Evolutionary conservation across 2,797 vertebrate species (phyloP), one percentile per base, ranked within the genome.

Genomic region (Propithecus perrieri): DNA sequence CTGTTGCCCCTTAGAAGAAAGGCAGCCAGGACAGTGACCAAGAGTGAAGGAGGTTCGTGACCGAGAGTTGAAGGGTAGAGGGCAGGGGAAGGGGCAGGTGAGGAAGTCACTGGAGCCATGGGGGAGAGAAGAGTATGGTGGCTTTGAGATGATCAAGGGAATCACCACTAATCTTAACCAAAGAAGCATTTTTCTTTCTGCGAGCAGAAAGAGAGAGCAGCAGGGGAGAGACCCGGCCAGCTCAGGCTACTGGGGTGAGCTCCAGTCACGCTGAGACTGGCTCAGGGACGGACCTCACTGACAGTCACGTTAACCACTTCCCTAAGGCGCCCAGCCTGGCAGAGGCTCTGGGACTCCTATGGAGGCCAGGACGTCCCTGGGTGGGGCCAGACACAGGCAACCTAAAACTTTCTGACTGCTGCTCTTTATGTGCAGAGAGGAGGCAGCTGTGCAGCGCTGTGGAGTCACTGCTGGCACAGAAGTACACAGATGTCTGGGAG

Each of bases 401-500:
- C 1, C 35, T 35, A 59, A 53, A 33, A 2, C 30, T 75, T 71
- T 33, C 79, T 75, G 63, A 33, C 0, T 5, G 30, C 2, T 0
- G 38, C 38, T 41, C 12, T 97, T 97, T 72, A 5, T 90, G 84
- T 85, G 75, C 38, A 24, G 80, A 13, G 38, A 38, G 24, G 12
- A 87, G 14, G 46, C 1, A 2, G 35, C 26, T 0, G 0, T 35
- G 53, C 30, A 63, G 35, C 0, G 0, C 96, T 96, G 97, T 97
- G 89, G 14, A 0, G 0, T n/a, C 4, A 92, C 93, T 94, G 80
- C 53, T 91, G n/a, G 94, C 89, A n/a, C 97, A 97, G 75, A 92
- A 92, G 71, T 95, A 97, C 81, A 71, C 38, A 86, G 97, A 72
- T 80, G 83, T 86, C 69, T 96, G 94, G 35, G 94, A 61, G 35